Base-by-base conservation (phyloP, 2,888 invertebrate genomes). In the Neocrepidodera transversa region DNA sequence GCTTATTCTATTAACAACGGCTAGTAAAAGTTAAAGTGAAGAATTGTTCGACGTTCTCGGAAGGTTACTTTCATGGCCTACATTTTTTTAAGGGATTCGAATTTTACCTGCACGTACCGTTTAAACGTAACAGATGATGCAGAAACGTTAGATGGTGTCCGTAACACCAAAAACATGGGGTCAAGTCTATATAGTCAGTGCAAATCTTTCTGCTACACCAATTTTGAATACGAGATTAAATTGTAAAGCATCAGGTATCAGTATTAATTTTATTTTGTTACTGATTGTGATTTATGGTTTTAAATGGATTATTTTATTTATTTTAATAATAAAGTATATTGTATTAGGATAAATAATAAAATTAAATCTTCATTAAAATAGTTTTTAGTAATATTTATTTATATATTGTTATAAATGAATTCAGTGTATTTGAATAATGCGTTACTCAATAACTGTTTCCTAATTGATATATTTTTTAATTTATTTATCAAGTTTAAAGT, bases 61-160 rank as follows among this genome's bases (percentile, higher is more conserved):
- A 71, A 73, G 70, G 68, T 52, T 52, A 35, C 38, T 52, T n/a
- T 60, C 43, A 51, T 70, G 70, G 64, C 68, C 71, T 70, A 72
- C 59, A 68, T 72, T 71, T 72, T 71, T 72, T 71, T 64, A n/a
- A 45, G 56, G 43, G 35, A 53, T 45, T 62, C 30, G 47, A 54
- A 55, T 60, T 45, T 55, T 62, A 63, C 66, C 62, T 66, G 64
- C 58, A 30, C 38, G 30, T 45, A 60, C 63, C 53, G 62, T 62
- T 58, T 49, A 36, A 52, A 60, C 53, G 54, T 57, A 57, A 57
- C 64, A 59, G 57, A 64, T 57, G 61, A 61, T 63, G 48, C 48
- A 43, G 52, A 58, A 63, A 58, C 43, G 32, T 20, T 43, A 20
- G 28, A 32, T 32, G 14, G 13, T 28, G 18, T 18, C 11, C n/a